These are phyloP conservation scores for Diaphora mendica DNA, from an alignment of 2,888 invertebrate species.

Conservation along the genomic window DNA sequence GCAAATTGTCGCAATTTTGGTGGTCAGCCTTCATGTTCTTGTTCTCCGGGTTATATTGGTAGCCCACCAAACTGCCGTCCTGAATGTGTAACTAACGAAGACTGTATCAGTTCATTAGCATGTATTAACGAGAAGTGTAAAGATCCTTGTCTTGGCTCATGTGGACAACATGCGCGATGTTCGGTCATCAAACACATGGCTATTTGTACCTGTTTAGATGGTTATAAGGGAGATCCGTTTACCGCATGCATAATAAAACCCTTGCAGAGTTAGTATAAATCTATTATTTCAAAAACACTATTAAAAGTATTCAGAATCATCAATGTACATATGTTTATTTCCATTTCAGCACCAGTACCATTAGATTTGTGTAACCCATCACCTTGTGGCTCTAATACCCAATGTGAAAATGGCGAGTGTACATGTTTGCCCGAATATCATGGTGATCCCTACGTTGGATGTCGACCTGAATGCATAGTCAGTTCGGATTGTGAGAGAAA, in stretches of 20 bases:
- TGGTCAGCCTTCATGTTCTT: conserved; percentile 87
- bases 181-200: conserved; percentile 88
- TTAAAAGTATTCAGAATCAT: background rate
- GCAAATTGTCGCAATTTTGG: conserved; percentile 86
- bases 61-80: conserved; percentile 89
- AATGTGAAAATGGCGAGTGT: conserved; percentile 89
- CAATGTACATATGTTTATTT: conserved; percentile 2
- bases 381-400: conserved; percentile 91
- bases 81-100: conserved; percentile 89
- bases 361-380: conserved; percentile 88
- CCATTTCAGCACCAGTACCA: conserved; percentile 53
- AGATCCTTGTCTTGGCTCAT: conserved; percentile 90
- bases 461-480: conserved; percentile 93
- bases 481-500: conserved; percentile 90
- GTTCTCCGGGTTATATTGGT: conserved; percentile 87
- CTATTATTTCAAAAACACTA: background rate
- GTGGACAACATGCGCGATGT: conserved; percentile 87
- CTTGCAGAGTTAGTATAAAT: conserved; percentile 63
- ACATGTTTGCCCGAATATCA: conserved; percentile 90
- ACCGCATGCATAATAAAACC: conserved; percentile 73
- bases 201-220: conserved; percentile 87
- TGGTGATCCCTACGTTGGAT: conserved; percentile 92
- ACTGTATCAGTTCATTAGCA: conserved; percentile 88
- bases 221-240: conserved; percentile 88
- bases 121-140: conserved; percentile 89